Evolutionary conservation across 1,140 invertebrate genomes (phyloP).

Genomic region (Pachypsylla venusta): DNA sequence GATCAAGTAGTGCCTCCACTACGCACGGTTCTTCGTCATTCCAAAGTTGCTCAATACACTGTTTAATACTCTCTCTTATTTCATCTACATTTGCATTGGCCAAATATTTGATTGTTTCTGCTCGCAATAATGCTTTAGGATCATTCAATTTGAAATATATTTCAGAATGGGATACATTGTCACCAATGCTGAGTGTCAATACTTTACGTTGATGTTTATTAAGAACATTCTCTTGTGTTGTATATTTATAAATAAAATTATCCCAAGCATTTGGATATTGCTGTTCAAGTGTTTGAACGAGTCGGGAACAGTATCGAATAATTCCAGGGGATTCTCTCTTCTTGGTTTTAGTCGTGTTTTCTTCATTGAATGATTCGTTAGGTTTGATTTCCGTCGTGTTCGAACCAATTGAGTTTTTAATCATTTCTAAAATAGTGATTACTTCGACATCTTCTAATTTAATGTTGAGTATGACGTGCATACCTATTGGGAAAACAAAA

Average conservation of each 20-base stretch:
- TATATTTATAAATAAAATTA: background rate
- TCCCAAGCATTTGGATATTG: background rate
- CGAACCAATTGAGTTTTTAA: background rate
- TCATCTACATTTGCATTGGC: background rate
- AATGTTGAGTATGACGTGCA: conserved; percentile 5
- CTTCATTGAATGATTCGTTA: background rate
- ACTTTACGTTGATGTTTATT: background rate
- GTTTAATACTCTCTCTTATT: background rate
- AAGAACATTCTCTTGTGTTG: background rate
- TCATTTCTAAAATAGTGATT: background rate
- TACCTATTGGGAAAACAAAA: background rate
- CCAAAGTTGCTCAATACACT: background rate
- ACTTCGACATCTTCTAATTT: background rate
- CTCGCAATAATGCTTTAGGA: background rate
- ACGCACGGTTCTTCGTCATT: background rate
- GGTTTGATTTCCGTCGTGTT: background rate
- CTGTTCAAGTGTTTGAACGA: background rate
- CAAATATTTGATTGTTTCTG: background rate
- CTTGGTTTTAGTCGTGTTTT: background rate
- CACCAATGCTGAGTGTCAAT: background rate
- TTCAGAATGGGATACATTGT: background rate
- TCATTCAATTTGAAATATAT: background rate
- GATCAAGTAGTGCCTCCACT: background rate
- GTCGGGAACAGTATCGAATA: background rate
- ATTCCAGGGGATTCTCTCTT: background rate